Percentiles rank a stretch among this genome's conserved stretches.
Conservation (phyloP, 2,113 vertebrate species). For the Psephotus haematonotus region DNA sequence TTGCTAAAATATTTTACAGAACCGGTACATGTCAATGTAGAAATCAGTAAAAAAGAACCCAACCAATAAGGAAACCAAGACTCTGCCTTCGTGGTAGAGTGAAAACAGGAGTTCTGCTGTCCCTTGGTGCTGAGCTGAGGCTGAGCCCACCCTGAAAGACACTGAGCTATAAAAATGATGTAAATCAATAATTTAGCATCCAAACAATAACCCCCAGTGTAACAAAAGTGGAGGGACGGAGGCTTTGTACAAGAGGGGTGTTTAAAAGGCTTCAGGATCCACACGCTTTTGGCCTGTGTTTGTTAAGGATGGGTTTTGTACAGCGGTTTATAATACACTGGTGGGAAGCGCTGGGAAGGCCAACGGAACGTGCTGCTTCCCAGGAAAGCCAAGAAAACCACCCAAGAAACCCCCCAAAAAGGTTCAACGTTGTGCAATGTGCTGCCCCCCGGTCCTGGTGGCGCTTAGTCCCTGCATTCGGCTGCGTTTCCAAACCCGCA, state of each 20-base stretch:
- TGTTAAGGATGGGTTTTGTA: not conserved
- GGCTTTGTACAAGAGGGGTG: slow-evolving; percentile 53
- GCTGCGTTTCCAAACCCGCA: slow-evolving; percentile 75
- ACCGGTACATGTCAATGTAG: slow-evolving; percentile 63
- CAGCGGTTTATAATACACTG: slow-evolving; percentile 62
- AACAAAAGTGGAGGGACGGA: slow-evolving; percentile 41
- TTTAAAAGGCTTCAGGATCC: slow-evolving; percentile 62
- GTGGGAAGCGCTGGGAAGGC: not conserved
- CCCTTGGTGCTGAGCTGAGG: not conserved
- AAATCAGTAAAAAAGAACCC: slow-evolving; percentile 48
- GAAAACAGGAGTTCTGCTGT: not conserved
- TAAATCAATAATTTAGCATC: slow-evolving; percentile 73
- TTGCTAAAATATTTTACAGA: slow-evolving; percentile 72
- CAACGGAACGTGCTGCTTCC: slow-evolving; percentile 65
- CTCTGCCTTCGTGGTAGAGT: not conserved
- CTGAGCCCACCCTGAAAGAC: slow-evolving; percentile 55
- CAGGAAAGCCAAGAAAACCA: slow-evolving; percentile 27
- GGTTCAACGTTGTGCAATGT: slow-evolving; percentile 86
- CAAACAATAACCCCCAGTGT: not conserved
- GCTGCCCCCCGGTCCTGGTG: slow-evolving; percentile 83
- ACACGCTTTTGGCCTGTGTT: slow-evolving; percentile 62
- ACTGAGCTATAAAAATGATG: slow-evolving; percentile 63
- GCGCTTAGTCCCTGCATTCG: slow-evolving; percentile 87
- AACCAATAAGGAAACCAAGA: not conserved
- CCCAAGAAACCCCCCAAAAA: not conserved